phyloP scores from a whole-genome alignment of 2,888 invertebrate species.

The Polydrusus pterygomalis region DNA sequence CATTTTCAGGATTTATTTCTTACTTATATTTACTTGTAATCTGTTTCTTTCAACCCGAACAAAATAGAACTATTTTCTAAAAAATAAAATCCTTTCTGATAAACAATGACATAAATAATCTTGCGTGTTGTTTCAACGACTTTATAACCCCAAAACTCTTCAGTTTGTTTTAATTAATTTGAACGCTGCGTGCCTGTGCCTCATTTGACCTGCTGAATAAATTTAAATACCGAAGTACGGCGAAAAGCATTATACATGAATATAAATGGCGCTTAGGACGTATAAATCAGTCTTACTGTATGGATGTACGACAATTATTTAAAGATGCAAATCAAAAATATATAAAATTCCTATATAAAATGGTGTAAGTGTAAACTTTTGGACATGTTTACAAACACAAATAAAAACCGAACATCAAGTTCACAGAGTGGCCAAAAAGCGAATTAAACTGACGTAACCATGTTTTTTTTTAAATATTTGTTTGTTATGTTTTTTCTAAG shows the following conservation, averaged over 20 bases:
- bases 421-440: too few species aligned
- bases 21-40: too few species aligned
- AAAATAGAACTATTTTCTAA: slow-evolving; percentile 29
- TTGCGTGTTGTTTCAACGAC: slow-evolving; percentile 45
- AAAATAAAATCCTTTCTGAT: slow-evolving; percentile 33
- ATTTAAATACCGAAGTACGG: slow-evolving; percentile 29
- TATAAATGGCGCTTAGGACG: slow-evolving; percentile 16
- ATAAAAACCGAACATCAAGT: too few species aligned
- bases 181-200: slow-evolving; percentile 41
- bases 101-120: slow-evolving; percentile 51
- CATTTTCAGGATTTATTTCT: too few species aligned
- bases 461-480: too few species aligned
- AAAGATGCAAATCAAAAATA: neutral
- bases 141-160: slow-evolving; percentile 48
- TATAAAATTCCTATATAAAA: neutral
- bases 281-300: slow-evolving; percentile 19
- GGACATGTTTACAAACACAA: too few species aligned
- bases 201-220: slow-evolving; percentile 33
- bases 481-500: too few species aligned
- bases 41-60: slow-evolving; percentile 7
- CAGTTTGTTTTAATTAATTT: slow-evolving; percentile 53
- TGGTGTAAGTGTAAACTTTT: too few species aligned
- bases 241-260: slow-evolving; percentile 34
- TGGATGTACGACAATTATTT: slow-evolving; percentile 2
- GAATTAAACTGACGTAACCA: too few species aligned